Base-by-base conservation (phyloP, 2,888 invertebrate species). In the Callinectes sapidus region DNA sequence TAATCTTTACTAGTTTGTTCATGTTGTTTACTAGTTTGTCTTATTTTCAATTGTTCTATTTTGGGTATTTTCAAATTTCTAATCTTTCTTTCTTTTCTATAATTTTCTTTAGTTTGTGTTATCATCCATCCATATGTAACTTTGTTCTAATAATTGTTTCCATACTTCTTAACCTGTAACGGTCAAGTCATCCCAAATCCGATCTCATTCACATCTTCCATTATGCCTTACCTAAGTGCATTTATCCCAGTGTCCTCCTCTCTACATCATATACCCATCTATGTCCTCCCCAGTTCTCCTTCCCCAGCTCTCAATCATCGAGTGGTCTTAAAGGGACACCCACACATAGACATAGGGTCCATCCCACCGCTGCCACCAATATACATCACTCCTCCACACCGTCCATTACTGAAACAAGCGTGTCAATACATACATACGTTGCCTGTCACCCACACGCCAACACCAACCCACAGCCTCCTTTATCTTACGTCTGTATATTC, bases 301-400 rank as follows among this genome's bases (percentile, higher is more conserved):
- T 61, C 18, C 16, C 23, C 16, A 5, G 2, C 18, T 61, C 23
- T 61, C 61, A 2, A 23, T 61, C 23, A 18, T 61, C 61, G 61
- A 18, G 61, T 61, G 23, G 8, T 48, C 48, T 48, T 48, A 48
- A 48, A 48, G 48, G 48, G 48, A 48, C 48, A 48, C 48, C 8
- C 39, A 39, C 39, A 39, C 39, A n/a, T 42, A 0, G 10, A 48
- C 48, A 10, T 48, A 48, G 48, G 48, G 48, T 23, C 23, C 61
- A 71, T 71, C 71, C 71, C 71, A 71, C 71, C 3, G 71, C 71
- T 71, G 71, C 71, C 71, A 71, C 71, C 71, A 61, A 61, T 61
- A n/a, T 71, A 18, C 23, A n/a, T 71, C 10, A n/a, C 71, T n/a
- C 10, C 48, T 48, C 48, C 48, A 48, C 48, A 48, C 48, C 48